Base-by-base conservation (phyloP, 2,797 vertebrate genomes). In the Bovichtus diacanthus region DNA sequence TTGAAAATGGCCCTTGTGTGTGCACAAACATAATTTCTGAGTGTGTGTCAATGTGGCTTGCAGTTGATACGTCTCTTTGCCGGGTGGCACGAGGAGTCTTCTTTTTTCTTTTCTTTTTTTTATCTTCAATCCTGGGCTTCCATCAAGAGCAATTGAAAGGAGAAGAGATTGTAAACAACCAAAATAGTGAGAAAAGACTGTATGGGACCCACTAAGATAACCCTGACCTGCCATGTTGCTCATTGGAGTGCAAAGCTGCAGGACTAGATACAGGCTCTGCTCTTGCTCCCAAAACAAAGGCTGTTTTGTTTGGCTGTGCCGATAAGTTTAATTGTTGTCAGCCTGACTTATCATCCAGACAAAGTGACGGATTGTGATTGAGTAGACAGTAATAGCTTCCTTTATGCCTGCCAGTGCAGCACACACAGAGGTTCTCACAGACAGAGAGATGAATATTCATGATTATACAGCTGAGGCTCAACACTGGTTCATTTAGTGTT, bases 401-500 rank as follows among this genome's bases (percentile, higher is more conserved):
- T 88, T 90, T 82, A 84, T 83, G 91, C 74, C 75, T 77, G 84
- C 76, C 82, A 78, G 85, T 70, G 46, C 51, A 4, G 15, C 72
- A 39, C 78, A 70, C 67, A 56, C 67, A 23, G 71, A 86, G 78
- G 71, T 85, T 80, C 85, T 90, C 74, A 85, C 66, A 83, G 67
- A 75, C 74, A 38, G 23, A 82, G 62, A 68, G 63, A 91, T 93
- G 89, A 91, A 93, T 93, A 93, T 94, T 93, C 89, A 93, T 92
- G 91, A 90, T 87, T 71, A 83, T 89, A 91, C 91, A 92, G 91
- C 90, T 93, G 91, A 94, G 86, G 73, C 84, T 85, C 76, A 91
- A 90, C 92, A 93, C 88, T 93, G 88, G 67, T 80, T 93, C 90
- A 90, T 93, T 93, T 90, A 93, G 83, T 61, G 73, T 78, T 87